Base-by-base conservation (phyloP, 2,797 vertebrate species). In the Buphagus erythrorhynchus region DNA sequence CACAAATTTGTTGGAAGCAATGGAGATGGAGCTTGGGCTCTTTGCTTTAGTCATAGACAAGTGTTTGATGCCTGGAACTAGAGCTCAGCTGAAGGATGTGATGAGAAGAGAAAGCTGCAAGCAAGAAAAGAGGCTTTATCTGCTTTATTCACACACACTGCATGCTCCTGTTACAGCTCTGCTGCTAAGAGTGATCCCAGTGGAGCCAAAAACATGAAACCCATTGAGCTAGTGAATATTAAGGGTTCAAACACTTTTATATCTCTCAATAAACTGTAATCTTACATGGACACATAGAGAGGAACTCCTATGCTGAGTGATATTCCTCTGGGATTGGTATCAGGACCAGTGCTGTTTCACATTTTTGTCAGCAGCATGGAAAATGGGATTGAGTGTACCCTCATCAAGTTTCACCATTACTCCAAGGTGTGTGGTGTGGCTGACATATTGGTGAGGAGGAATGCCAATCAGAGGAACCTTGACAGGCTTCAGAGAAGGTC, bases 131-230 rank as follows among this genome's bases (percentile, higher is more conserved):
- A 21, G 18, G 5, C 4, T 49, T 86, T 55, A 29, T 51, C 24
- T 68, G 1, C 11, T 16, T 6, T 68, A 8, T 61, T 59, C 6
- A 19, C 4, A 26, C 2, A 13, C 9, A 5, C 15, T 74, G 3
- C 11, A 0, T 38, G 9, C 10, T 62, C 13, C 21, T 54, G 3
- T 49, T 67, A 31, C 0, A 74, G 11, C 11, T 78, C 14, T 55
- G 5, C 40, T 55, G 6, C 17, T 48, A 4, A 62, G 13, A 1
- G 0, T 38, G 42, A 51, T 46, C 17, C 9, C 25, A 43, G 45
- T 17, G 9, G 43, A 55, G 5, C 5, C 11, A 66, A 52, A 58
- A 68, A 29, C 6, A 42, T 31, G 12, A 63, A 81, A 75, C 13
- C 17, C 4, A 29, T 8, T 75, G 54, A 71, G n/a, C 10, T 33